These are phyloP conservation scores for Lasiommata megera DNA, from an alignment of 2,888 invertebrate species.

Conservation along the genomic window DNA sequence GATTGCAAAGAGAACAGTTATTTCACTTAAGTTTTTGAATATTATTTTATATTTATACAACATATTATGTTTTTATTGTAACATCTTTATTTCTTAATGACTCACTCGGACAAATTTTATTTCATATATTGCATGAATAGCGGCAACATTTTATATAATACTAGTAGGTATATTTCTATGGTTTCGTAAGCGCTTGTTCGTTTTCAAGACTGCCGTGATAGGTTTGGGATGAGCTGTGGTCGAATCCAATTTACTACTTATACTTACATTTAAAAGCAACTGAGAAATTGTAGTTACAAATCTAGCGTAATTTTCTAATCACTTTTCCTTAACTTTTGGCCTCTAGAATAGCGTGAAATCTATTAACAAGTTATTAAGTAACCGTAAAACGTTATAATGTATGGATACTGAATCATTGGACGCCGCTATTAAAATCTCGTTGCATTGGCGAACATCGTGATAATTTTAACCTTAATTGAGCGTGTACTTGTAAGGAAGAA, in stretches of 20 bases:
- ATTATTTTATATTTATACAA: no score
- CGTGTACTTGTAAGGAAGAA: constrained; percentile 5
- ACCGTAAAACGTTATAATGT: constrained; percentile 20
- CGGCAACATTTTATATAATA: neutral
- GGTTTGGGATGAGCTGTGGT: constrained; percentile 50
- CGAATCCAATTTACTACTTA: constrained; percentile 32
- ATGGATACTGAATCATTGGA: constrained; percentile 3
- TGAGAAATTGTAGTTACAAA: constrained; percentile 37
- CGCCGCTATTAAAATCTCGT: constrained; percentile 15
- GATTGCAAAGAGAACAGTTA: no score
- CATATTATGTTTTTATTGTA: no score
- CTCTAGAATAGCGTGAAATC: constrained; percentile 26
- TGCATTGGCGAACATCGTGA: constrained; percentile 21
- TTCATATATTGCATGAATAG: no score
- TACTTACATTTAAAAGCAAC: constrained; percentile 37
- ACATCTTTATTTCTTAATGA: no score
- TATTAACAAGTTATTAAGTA: constrained; percentile 26
- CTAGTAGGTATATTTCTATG: constrained; percentile 25
- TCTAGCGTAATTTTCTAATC: constrained; percentile 33
- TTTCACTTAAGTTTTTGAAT: no score
- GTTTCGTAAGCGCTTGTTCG: constrained; percentile 38
- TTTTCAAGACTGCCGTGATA: constrained; percentile 43
- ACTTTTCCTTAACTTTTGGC: constrained; percentile 29
- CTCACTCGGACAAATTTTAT: no score
- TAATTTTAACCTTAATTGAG: constrained; percentile 32